Percentiles rank a stretch among this genome's conserved stretches.
These are phyloP conservation scores for Neocrepidodera transversa DNA, from an alignment of 2,888 invertebrate species.

Conservation along the genomic window DNA sequence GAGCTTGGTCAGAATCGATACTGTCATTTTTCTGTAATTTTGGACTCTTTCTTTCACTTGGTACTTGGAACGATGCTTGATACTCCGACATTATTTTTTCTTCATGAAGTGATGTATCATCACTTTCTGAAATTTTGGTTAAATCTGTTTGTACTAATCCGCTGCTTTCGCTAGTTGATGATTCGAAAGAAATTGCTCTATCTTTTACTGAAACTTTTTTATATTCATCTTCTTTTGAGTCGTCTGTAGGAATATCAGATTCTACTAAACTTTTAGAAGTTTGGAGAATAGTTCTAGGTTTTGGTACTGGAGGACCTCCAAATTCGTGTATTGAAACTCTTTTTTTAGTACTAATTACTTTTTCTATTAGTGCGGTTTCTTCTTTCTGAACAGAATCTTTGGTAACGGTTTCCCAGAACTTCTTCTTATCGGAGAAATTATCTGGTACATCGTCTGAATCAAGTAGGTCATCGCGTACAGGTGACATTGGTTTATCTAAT, in stretches of 20 bases:
- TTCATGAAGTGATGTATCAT: constrained; percentile 34
- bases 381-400: constrained; percentile 52
- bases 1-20: constrained; percentile 57
- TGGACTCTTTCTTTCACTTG: constrained; percentile 42
- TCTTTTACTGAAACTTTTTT: constrained; percentile 36
- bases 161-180: constrained; percentile 40
- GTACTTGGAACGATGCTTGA: constrained; percentile 56
- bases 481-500: constrained; percentile 47
- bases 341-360: constrained; percentile 48
- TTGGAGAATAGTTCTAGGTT: constrained; percentile 56
- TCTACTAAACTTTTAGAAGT: constrained; percentile 49
- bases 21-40: constrained; percentile 52
- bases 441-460: constrained; percentile 53
- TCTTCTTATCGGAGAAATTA: constrained; percentile 62
- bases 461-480: constrained; percentile 53
- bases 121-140: constrained; percentile 39
- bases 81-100: constrained; percentile 54
- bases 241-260: constrained; percentile 30
- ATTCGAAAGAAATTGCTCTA: constrained; percentile 42
- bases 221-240: constrained; percentile 32
- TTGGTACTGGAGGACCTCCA: constrained; percentile 58
- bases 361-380: constrained; percentile 48
- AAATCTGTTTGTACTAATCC: constrained; percentile 39
- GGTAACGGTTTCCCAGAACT: constrained; percentile 63
- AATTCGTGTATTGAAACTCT: constrained; percentile 56